Evolutionary conservation across 2,888 invertebrate species (phyloP).

Genomic region (Leptopterna dolabrata): DNA sequence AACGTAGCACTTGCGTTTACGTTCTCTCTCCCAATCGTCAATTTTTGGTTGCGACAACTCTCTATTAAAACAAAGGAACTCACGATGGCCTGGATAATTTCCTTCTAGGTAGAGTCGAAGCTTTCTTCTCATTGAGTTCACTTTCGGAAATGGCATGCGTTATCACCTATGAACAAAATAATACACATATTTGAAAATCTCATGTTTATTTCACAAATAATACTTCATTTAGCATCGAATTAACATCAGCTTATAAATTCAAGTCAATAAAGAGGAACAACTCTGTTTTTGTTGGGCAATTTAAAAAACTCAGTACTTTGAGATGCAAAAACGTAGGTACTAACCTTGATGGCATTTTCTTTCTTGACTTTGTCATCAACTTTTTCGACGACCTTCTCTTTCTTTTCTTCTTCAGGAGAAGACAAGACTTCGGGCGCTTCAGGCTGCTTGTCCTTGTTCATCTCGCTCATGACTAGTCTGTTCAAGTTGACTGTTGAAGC

Average conservation of each 20-base stretch:
- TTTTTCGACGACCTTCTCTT: neutral
- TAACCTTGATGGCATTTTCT: constrained; percentile 61
- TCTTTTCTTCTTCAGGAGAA: constrained; percentile 51
- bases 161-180: constrained; percentile 53
- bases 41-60: no score
- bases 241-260: no score
- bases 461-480: constrained; percentile 66
- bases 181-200: neutral
- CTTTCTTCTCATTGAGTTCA: constrained; percentile 59
- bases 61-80: neutral
- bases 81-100: constrained; percentile 61
- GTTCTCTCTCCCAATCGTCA: no score
- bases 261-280: no score
- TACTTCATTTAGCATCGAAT: no score
- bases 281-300: no score
- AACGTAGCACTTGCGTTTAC: no score
- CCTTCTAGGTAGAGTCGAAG: constrained; percentile 62
- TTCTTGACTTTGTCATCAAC: constrained; percentile 60
- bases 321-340: no score
- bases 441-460: constrained; percentile 65
- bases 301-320: no score
- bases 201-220: neutral
- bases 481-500: constrained; percentile 64
- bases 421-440: constrained; percentile 56
- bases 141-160: constrained; percentile 61